Percentiles rank a stretch among this genome's conserved stretches.
phyloP scores from a whole-genome alignment of 2,113 vertebrate genomes.

The Galeopterus variegatus region DNA sequence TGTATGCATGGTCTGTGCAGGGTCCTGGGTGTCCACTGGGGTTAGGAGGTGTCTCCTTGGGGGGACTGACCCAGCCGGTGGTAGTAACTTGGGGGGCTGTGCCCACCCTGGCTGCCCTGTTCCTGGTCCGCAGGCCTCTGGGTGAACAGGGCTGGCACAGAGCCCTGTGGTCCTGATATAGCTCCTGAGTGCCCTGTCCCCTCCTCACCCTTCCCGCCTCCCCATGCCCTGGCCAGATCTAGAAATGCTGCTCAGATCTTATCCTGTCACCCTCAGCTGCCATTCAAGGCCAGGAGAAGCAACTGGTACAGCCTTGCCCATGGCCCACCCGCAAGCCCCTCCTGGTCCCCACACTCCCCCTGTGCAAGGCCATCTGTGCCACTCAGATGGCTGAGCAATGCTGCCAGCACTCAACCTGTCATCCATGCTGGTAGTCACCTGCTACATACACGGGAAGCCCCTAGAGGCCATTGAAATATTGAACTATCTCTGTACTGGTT shows the following conservation, averaged over 20 bases:
- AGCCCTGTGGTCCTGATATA: not conserved
- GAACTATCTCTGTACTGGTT: too few relatives aligned
- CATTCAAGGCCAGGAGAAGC: not conserved
- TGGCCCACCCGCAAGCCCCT: not conserved
- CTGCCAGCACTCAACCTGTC: not conserved
- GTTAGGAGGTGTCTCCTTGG: not conserved
- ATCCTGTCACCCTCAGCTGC: not conserved
- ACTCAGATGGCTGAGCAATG: not conserved
- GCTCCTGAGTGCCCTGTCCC: too few relatives aligned
- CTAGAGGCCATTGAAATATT: not conserved
- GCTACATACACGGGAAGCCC: not conserved
- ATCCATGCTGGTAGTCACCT: fast-evolving
- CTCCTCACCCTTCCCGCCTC: too few relatives aligned
- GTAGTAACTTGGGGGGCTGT: not conserved
- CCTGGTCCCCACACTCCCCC: too few relatives aligned
- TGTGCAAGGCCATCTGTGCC: not conserved
- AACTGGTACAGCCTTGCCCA: not conserved
- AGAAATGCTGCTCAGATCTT: not conserved
- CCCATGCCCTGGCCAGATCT: fast-evolving
- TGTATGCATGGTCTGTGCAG: not conserved
- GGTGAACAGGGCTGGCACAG: not conserved
- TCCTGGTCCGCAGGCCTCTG: not conserved
- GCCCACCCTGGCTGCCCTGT: too few relatives aligned
- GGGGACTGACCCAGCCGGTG: too few relatives aligned
- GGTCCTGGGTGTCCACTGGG: not conserved